Evolutionary conservation across 2,113 vertebrate genomes (phyloP).

Genomic region (Corythoichthys haematopterus): DNA sequence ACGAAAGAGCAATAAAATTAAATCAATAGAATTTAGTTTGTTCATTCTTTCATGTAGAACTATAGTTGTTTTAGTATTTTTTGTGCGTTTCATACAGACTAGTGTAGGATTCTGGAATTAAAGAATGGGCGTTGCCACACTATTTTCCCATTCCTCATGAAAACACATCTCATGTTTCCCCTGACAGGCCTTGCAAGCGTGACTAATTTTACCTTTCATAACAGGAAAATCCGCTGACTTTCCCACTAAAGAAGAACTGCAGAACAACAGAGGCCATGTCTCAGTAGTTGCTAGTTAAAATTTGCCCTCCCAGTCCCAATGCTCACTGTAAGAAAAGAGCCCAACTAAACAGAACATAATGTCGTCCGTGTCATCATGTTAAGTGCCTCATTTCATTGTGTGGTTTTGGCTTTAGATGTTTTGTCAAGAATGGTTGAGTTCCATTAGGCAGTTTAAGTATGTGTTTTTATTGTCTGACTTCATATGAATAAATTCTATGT

Average conservation of each 20-base stretch:
- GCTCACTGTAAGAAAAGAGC: background rate
- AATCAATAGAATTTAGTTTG: too few relatives aligned
- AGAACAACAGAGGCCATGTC: background rate
- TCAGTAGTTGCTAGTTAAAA: background rate
- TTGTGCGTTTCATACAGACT: background rate
- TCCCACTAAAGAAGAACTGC: background rate
- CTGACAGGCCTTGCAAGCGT: background rate
- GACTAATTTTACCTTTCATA: slow-evolving; percentile 6
- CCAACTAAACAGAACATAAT: background rate
- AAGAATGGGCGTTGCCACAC: background rate
- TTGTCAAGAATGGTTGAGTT: background rate
- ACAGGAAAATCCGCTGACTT: slow-evolving; percentile 9
- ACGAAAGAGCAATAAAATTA: background rate
- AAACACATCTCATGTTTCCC: slow-evolving; percentile 5
- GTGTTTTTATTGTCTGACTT: background rate
- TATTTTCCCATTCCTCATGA: background rate
- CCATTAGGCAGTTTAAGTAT: background rate
- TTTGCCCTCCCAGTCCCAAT: background rate
- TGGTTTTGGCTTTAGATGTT: background rate
- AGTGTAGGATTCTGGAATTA: background rate
- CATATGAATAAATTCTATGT: background rate
- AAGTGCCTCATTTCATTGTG: background rate
- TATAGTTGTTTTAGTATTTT: background rate
- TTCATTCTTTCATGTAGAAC: background rate
- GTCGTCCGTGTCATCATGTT: background rate